Base-by-base conservation (phyloP, 2,113 vertebrate genomes). In the Zosterops lateralis region DNA sequence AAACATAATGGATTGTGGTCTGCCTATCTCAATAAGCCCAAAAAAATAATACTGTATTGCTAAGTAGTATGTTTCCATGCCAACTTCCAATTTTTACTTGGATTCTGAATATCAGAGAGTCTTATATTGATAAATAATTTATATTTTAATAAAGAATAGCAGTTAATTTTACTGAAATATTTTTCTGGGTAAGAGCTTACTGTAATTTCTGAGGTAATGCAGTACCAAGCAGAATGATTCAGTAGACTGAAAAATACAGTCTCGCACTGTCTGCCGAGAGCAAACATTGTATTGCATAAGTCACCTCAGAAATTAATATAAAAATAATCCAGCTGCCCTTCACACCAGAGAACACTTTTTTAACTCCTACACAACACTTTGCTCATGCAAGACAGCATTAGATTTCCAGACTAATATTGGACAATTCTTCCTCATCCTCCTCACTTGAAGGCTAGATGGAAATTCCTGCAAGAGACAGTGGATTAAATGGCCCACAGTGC, bases 241-340 rank as follows among this genome's bases (percentile, higher is more conserved):
- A 72, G 62, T 68, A 65, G 2, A 60, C 17, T 91, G 48, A 91
- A 89, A 94, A 73, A 93, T 7, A 65, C 11, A 79, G 45, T 38
- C 73, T 48, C 62, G 66, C 44, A 50, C 40, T 75, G 45, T 21
- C 70, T 92, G 74, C 66, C 0, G 0, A 89, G 28, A 85, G 78
- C 74, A 91, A 91, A 85, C 19, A 42, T 2, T 29, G 32, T 44
- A 48, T 76, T 91, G 78, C 24, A 0, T 62, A 95, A 91, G 60
- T 66, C 54, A 86, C 38, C 47, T 95, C 72, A 58, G 72, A 90
- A 94, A 96, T 93, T 80, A 85, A 88, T 85, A 70, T 12, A 58
- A 88, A 91, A 90, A 73, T 68, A 96, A 91, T 80, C 75, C 88
- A 90, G 26, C 64, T 94, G 68, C 60, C 79, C 85, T 95, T 80